A percentile compares a stretch with the other conserved stretches of the same genome.
These are phyloP conservation scores for Eustalomyia histrio DNA, from an alignment of 2,888 invertebrate genomes.

Conservation along the genomic window DNA sequence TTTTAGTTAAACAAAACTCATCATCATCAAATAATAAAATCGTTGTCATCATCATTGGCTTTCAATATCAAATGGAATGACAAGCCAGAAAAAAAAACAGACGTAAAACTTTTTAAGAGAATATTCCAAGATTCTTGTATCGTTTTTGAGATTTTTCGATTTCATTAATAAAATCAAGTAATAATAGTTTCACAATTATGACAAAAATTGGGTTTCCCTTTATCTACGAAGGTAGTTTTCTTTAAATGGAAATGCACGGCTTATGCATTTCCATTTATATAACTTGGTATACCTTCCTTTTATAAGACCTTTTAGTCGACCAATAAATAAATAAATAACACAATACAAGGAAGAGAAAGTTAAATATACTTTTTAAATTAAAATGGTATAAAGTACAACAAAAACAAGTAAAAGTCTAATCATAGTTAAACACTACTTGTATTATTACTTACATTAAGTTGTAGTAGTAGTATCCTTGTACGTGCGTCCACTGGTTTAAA, in stretches of 20 bases:
- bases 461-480: neutral
- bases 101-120: neutral
- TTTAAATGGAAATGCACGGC: too few species aligned
- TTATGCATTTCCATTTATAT: too few species aligned
- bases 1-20: constrained; percentile 38
- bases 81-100: constrained; percentile 11
- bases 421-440: constrained; percentile 41
- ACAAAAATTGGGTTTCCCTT: too few species aligned
- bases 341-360: constrained; percentile 25
- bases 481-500: neutral
- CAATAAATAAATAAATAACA: constrained; percentile 38
- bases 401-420: constrained; percentile 37
- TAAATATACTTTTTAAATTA: constrained; percentile 53
- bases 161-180: too few species aligned
- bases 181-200: too few species aligned
- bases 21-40: constrained; percentile 32
- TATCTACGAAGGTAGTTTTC: too few species aligned
- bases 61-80: constrained; percentile 45
- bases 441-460: constrained; percentile 3
- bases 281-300: neutral
- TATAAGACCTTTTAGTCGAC: constrained; percentile 19
- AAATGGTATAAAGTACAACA: constrained; percentile 27
- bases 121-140: too few species aligned
- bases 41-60: constrained; percentile 36
- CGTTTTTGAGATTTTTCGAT: too few species aligned